phyloP scores from a whole-genome alignment of 2,113 vertebrate species.

The Isurus oxyrinchus region DNA sequence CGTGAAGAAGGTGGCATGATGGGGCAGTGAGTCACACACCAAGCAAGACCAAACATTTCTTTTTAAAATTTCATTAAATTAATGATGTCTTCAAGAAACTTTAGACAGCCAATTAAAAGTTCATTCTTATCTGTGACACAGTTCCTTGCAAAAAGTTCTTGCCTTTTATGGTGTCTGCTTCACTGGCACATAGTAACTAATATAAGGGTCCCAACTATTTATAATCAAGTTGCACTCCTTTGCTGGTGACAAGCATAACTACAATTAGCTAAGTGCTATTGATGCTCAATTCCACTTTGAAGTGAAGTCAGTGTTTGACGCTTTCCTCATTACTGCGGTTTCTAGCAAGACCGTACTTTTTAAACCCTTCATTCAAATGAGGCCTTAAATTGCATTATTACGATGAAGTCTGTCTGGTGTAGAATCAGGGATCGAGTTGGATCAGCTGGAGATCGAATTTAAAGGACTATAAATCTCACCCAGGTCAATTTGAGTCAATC shows the following conservation, averaged over 20 bases:
- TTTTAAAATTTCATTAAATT: background rate
- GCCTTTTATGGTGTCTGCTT: background rate
- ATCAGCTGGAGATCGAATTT: background rate
- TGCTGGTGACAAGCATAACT: background rate
- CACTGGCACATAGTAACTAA: background rate
- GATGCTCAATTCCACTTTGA: background rate
- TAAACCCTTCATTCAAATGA: background rate
- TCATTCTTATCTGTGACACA: background rate
- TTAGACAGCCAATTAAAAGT: background rate
- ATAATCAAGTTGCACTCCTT: constrained; percentile 4
- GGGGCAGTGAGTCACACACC: no score
- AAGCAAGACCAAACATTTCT: background rate
- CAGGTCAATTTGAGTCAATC: background rate
- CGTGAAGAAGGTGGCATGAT: background rate
- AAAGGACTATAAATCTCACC: background rate
- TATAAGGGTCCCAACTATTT: background rate
- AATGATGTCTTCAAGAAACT: background rate
- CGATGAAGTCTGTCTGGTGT: no score
- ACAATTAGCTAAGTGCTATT: background rate
- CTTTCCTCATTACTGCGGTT: background rate
- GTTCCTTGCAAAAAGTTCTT: background rate
- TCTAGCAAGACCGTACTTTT: background rate
- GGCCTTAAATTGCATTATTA: background rate
- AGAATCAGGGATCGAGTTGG: background rate
- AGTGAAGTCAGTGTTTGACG: background rate